Base-by-base conservation (phyloP, 2,888 invertebrate species). In the Taphrorychus bicolor region DNA sequence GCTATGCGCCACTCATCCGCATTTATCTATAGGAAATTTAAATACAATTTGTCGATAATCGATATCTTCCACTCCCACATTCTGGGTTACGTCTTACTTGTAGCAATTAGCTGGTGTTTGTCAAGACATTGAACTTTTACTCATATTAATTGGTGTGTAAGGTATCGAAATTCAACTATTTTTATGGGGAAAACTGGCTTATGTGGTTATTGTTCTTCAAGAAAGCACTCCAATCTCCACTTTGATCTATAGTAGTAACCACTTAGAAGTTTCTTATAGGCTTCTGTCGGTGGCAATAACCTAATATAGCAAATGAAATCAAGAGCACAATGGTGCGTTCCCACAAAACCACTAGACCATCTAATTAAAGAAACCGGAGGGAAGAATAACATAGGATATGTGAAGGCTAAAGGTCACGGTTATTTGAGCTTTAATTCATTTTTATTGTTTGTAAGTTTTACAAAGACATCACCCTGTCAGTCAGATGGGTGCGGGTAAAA, bases 311-410 rank as follows among this genome's bases (percentile, higher is more conserved):
- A 42, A 53, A 54, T 18, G 54, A 57, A 63, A 32, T 45, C 54
- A 63, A 63, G 49, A 49, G 57, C 51, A 57, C 21, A 51, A 63
- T 40, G 62, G 49, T 23, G 32, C 32, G 63, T 63, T 63, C 63
- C 57, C 63, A 63, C 42, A 57, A 51, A 63, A 57, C 49, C 63
- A 63, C 45, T 41, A 63, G 63, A 63, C 63, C 63, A 63, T 57
- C 63, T 63, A 57, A 57, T 63, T 63, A 49, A 63, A 48, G 62
- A 62, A 49, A 22, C 22, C 32, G 45, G 42, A 53, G 22, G 19
- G 53, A 62, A 45, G 54, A 62, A 45, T n/a, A 14, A 32, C 32
- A 32, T 41, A 40, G 52, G 41, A 60, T 53, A 42, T 60, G 53
- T 60, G 42, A 60, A 60, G 17, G 17, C 22, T 42, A 53, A 53